Conservation (phyloP, 2,888 invertebrate species). For the Eristalis tenax region DNA sequence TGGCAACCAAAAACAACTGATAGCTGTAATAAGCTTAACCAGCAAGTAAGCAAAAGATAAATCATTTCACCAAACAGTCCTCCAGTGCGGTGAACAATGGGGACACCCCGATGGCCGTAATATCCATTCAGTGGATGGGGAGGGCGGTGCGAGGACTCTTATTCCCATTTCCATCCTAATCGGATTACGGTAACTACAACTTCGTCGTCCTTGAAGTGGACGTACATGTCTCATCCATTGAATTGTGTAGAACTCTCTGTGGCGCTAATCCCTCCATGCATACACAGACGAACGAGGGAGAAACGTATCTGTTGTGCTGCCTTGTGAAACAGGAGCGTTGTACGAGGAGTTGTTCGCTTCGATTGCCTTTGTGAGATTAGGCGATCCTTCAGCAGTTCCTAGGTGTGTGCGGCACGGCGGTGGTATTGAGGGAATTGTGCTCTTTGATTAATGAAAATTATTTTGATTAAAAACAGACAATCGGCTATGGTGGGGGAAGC, state of each 20-base stretch:
- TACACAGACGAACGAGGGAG: background rate
- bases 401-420: background rate
- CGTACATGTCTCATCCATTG: constrained; percentile 7
- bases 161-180: constrained; percentile 11
- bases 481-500: background rate
- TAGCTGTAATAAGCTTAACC: constrained; percentile 3
- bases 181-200: constrained; percentile 35
- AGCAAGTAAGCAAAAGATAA: constrained; percentile 13
- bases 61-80: constrained; percentile 16
- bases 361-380: constrained; percentile 22
- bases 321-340: background rate
- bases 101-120: background rate
- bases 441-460: constrained; percentile 3
- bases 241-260: background rate
- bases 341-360: background rate
- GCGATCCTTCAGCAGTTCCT: background rate
- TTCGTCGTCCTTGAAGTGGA: constrained; percentile 4
- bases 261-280: constrained; percentile 11
- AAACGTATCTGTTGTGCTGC: background rate
- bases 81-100: background rate
- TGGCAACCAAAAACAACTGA: background rate
- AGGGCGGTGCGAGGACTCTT: background rate
- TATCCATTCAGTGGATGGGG: background rate
- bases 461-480: constrained; percentile 1
- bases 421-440: background rate